Conservation (phyloP, 2,888 invertebrate species). For the Heliconius aoede region DNA sequence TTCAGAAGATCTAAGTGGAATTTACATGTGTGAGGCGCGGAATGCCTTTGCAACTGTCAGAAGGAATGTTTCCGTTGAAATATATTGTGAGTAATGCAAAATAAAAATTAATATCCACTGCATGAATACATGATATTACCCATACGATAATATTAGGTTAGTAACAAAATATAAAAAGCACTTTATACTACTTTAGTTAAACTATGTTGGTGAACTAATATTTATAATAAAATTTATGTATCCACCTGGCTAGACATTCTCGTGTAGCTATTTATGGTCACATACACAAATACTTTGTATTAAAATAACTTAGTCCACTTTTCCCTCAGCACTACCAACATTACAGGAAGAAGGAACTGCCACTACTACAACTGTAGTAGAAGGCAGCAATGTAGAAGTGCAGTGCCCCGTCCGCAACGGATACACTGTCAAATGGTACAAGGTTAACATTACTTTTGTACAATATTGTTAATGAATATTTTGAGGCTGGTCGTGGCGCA, state of each 20-base stretch:
- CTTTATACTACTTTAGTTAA: no score
- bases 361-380: conserved; percentile 56
- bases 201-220: no score
- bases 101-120: no score
- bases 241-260: no score
- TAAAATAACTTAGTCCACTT: not conserved
- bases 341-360: conserved; percentile 61
- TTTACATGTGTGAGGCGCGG: conserved; percentile 83
- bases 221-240: no score
- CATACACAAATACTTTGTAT: not conserved
- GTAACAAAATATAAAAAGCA: no score
- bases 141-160: no score
- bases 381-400: conserved; percentile 57
- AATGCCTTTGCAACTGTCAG: conserved; percentile 77
- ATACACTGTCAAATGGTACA: conserved; percentile 76
- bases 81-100: conserved; percentile 65
- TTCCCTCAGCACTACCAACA: conserved; percentile 58
- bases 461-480: no score
- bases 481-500: no score
- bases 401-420: conserved; percentile 64
- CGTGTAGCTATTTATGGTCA: not conserved
- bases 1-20: conserved; percentile 75
- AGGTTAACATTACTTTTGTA: conserved; percentile 59
- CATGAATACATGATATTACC: no score
- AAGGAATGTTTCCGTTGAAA: conserved; percentile 62